phyloP scores from a whole-genome alignment of 2,888 invertebrate genomes.

The Scrobipalpa costella region DNA sequence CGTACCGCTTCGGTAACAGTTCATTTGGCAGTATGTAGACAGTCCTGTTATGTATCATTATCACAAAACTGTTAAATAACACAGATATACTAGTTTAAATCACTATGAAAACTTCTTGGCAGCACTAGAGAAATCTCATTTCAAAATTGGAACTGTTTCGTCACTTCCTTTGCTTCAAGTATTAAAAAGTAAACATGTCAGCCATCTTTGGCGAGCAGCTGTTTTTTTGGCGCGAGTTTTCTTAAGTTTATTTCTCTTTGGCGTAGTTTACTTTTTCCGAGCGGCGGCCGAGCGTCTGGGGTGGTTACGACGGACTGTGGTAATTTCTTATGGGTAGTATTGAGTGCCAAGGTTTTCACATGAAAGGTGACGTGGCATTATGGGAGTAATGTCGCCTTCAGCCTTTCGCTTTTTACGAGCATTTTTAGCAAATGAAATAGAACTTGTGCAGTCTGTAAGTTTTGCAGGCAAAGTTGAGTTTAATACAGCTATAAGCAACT shows the following conservation, averaged over 20 bases:
- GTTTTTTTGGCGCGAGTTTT: conserved; percentile 7
- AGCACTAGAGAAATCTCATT: background rate
- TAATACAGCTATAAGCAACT: background rate
- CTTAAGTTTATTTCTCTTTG: conserved; percentile 37
- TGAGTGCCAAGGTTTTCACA: conserved; percentile 63
- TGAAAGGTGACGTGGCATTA: conserved; percentile 44
- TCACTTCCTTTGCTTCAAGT: background rate
- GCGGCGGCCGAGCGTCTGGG: conserved; percentile 57
- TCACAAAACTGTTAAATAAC: conserved; percentile 34
- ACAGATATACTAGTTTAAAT: conserved; percentile 32
- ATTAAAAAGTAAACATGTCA: conserved; percentile 13
- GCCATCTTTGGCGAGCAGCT: background rate
- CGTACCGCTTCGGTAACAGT: conserved; percentile 72
- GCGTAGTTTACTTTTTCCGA: conserved; percentile 38
- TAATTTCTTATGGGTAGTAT: conserved; percentile 66
- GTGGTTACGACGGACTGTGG: conserved; percentile 61
- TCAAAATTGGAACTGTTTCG: conserved; percentile 7
- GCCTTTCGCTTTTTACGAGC: conserved; percentile 17
- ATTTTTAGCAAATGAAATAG: conserved; percentile 4
- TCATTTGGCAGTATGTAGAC: conserved; percentile 77
- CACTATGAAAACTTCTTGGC: conserved; percentile 29
- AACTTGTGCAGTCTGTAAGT: background rate
- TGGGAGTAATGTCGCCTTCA: conserved; percentile 39
- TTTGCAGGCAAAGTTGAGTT: background rate
- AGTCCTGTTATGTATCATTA: conserved; percentile 73